phyloP scores from a whole-genome alignment of 23 tunicate genomes.

The Oikopleura vanhoeffeni region DNA sequence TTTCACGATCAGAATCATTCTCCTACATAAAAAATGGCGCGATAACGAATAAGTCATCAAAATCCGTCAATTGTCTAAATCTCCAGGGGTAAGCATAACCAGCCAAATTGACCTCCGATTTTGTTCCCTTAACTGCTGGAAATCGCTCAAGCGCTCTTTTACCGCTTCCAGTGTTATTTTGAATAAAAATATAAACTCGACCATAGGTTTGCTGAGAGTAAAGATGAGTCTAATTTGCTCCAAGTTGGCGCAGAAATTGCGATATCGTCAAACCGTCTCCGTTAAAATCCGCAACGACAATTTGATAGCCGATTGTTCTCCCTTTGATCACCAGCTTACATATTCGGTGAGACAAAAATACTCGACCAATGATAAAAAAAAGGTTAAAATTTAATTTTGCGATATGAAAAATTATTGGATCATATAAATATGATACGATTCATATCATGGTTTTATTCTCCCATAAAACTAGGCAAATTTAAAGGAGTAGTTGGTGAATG shows the following conservation, averaged over 20 bases:
- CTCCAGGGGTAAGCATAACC: background rate
- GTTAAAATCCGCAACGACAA: constrained; percentile 10
- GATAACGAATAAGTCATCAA: background rate
- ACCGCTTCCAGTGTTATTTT: background rate
- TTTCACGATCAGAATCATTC: background rate
- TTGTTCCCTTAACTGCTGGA: background rate
- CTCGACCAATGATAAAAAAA: no score
- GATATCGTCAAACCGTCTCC: background rate
- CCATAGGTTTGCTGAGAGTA: background rate
- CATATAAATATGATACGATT: no score
- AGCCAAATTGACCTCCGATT: background rate
- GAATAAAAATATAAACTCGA: background rate
- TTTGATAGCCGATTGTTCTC: background rate
- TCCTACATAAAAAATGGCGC: background rate
- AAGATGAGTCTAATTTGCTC: background rate
- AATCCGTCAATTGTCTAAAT: background rate
- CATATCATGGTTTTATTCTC: no score
- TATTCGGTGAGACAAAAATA: no score
- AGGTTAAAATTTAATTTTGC: no score
- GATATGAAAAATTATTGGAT: no score
- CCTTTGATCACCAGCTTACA: background rate
- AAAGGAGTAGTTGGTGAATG: no score
- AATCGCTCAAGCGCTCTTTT: background rate
- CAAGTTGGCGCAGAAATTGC: constrained; percentile 8
- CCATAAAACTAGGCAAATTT: no score